phyloP scores from a whole-genome alignment of 37 sponge, comb jelly and placozoan genomes.

The Chondrilla cf. caribensis region DNA sequence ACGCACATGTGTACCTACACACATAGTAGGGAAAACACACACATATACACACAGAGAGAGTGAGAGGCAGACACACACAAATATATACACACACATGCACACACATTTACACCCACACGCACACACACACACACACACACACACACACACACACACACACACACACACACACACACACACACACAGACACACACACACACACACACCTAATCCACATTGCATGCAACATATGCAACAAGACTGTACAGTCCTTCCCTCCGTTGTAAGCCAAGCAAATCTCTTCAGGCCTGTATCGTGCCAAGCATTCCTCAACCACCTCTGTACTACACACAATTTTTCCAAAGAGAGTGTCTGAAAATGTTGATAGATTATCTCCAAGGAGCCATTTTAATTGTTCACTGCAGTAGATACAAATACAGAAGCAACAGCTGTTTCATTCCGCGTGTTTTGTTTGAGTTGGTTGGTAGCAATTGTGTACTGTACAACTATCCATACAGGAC shows the following conservation, averaged over 20 bases:
- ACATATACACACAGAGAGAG: not conserved
- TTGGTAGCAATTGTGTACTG: too few relatives aligned
- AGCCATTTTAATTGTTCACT: conserved; percentile 29
- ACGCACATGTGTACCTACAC: too few relatives aligned
- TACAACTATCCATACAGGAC: too few relatives aligned
- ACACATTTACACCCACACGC: too few relatives aligned
- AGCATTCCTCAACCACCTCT: conserved; percentile 26
- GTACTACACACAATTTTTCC: conserved; percentile 3
- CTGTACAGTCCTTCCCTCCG: conserved; percentile 99
- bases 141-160: too few relatives aligned
- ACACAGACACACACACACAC: too few relatives aligned
- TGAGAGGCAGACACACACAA: conserved; percentile 3
- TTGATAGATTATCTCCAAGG: not conserved
- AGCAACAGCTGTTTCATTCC: too few relatives aligned
- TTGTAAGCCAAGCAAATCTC: conserved; percentile 88
- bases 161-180: too few relatives aligned
- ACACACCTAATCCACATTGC: conserved; percentile 38
- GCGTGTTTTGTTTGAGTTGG: too few relatives aligned
- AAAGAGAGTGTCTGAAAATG: conserved; percentile 17
- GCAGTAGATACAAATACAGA: not conserved
- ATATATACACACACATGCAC: too few relatives aligned
- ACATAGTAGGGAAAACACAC: too few relatives aligned
- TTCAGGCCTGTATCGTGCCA: conserved; percentile 34
- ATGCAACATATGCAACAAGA: conserved; percentile 68
- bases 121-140: too few relatives aligned